Evolutionary conservation across 1,140 invertebrate species (phyloP).

Genomic region (Drosophila repletoides): DNA sequence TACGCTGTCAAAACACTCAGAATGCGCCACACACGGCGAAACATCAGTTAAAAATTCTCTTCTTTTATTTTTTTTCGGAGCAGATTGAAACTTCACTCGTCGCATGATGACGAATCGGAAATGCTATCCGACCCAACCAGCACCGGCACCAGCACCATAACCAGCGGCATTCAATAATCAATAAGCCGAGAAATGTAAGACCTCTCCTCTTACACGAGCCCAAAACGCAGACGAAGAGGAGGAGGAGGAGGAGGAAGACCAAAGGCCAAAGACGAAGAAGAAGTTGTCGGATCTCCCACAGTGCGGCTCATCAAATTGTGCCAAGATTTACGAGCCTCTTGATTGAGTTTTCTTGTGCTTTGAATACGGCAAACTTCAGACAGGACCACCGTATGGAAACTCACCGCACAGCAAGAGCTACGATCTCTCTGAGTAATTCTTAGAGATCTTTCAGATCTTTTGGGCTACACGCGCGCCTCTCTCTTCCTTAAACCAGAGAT

Average conservation of each 20-base stretch:
- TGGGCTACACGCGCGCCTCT: constrained; percentile 1
- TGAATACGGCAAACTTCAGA: constrained; percentile 77
- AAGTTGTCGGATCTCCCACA: constrained; percentile 53
- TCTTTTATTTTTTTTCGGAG: constrained; percentile 21
- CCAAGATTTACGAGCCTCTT: constrained; percentile 76
- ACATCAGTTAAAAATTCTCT: constrained; percentile 18
- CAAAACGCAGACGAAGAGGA: constrained; percentile 8
- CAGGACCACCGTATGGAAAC: constrained; percentile 60
- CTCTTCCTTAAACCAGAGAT: constrained; percentile 18
- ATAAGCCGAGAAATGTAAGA: constrained; percentile 68
- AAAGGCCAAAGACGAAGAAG: background rate
- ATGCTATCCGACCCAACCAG: constrained; percentile 56
- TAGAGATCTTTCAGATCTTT: constrained; percentile 15
- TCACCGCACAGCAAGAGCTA: constrained; percentile 13
- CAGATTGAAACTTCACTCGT: constrained; percentile 47
- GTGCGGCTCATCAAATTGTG: constrained; percentile 78
- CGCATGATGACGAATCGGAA: constrained; percentile 74
- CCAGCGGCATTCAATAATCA: constrained; percentile 71
- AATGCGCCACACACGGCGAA: constrained; percentile 46
- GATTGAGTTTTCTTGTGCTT: constrained; percentile 79
- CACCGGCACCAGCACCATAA: constrained; percentile 54
- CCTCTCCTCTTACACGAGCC: constrained; percentile 30
- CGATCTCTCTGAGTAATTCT: constrained; percentile 6
- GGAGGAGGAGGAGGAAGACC: background rate
- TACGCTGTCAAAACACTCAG: constrained; percentile 51